Percentiles rank a stretch among this genome's conserved stretches.
Evolutionary conservation across 30 jellyfish, hydroid and myxozoan species (phyloP).

Genomic region (Aurelia aurita complex sp. Pacific): DNA sequence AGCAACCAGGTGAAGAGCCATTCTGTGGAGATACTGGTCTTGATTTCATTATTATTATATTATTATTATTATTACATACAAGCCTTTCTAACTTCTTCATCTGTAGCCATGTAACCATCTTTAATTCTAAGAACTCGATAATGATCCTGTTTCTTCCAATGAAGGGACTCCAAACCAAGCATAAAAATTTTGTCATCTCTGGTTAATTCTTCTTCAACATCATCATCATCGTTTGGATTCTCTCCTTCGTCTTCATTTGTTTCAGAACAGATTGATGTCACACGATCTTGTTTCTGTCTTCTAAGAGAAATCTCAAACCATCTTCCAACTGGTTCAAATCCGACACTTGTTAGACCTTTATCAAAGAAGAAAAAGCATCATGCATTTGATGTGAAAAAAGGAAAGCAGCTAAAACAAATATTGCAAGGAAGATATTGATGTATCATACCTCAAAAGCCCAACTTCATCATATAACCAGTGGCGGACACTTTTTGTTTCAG

Average conservation of each 20-base stretch:
- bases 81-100: constrained; percentile 87
- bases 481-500: too few relatives aligned
- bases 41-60: too few relatives aligned
- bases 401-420: neutral
- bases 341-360: constrained; percentile 43
- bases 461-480: too few relatives aligned
- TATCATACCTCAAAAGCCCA: too few relatives aligned
- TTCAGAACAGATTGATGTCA: constrained; percentile 74
- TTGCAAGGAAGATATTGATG: neutral
- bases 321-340: constrained; percentile 98
- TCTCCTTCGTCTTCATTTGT: constrained; percentile 45
- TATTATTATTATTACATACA: constrained; percentile 39
- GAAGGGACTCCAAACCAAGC: constrained; percentile 81
- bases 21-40: too few relatives aligned
- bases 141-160: constrained; percentile 98
- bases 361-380: neutral
- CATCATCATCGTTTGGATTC: constrained; percentile 43
- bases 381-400: too few relatives aligned
- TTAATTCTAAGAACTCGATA: constrained; percentile 87
- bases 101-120: constrained; percentile 83
- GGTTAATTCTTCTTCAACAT: constrained; percentile 44
- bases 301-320: constrained; percentile 92
- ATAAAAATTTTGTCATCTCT: constrained; percentile 78
- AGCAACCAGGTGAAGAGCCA: too few relatives aligned
- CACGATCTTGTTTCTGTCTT: constrained; percentile 74